phyloP scores from a whole-genome alignment of 35 echinoderm and acorn worm species.

The Strongylocentrotus purpuratus region DNA sequence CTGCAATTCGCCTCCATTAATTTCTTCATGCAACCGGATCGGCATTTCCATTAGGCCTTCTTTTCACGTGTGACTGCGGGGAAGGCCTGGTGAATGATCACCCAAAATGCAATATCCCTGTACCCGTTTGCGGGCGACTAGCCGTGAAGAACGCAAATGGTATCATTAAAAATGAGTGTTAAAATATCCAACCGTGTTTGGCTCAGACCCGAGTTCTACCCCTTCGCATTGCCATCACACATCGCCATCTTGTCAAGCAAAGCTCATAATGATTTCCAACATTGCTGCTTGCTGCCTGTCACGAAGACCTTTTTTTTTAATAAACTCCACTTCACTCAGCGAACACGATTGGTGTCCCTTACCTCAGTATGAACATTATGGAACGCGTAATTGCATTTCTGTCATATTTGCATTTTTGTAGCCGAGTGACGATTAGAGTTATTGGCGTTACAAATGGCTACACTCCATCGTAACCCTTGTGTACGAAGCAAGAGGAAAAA shows the following conservation, averaged over 20 bases:
- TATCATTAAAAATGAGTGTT: slow-evolving; percentile 24
- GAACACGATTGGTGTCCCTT: slow-evolving; percentile 6
- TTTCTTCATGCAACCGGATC: slow-evolving; percentile 45
- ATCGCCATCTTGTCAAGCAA: not conserved
- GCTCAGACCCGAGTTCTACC: not conserved
- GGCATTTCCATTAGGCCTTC: slow-evolving; percentile 22
- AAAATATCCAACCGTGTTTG: slow-evolving; percentile 13
- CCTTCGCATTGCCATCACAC: slow-evolving; percentile 4
- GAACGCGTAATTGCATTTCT: slow-evolving; percentile 47
- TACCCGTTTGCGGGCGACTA: slow-evolving; percentile 22
- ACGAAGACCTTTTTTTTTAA: not conserved
- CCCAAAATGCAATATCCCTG: slow-evolving; percentile 25
- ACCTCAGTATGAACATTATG: slow-evolving; percentile 30
- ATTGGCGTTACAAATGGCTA: slow-evolving; percentile 10
- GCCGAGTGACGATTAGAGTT: not conserved
- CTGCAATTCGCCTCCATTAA: slow-evolving; percentile 30
- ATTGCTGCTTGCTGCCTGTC: not conserved
- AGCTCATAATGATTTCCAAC: not conserved
- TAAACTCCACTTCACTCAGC: slow-evolving; percentile 31
- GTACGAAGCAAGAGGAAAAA: not conserved
- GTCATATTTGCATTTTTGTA: slow-evolving; percentile 36
- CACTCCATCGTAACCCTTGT: not conserved
- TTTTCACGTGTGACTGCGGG: slow-evolving; percentile 43
- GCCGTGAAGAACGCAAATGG: slow-evolving; percentile 32
- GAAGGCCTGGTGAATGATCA: not conserved